Base-by-base conservation (phyloP, 1,140 invertebrate species). In the Drosophila pruinosa region DNA sequence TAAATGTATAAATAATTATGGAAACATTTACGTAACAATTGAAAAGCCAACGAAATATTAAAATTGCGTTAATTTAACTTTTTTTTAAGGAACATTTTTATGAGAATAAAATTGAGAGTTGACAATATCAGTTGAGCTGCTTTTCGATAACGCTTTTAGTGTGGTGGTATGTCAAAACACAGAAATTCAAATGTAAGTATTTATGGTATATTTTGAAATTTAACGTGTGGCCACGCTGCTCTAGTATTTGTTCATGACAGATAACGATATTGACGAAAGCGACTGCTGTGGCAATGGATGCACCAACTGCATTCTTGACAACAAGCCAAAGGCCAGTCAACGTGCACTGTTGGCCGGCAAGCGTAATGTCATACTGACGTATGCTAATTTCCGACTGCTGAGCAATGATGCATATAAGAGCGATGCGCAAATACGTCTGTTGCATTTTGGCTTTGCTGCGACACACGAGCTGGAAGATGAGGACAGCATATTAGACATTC, bases 241-340 rank as follows among this genome's bases (percentile, higher is more conserved):
- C 48, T 45, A 63, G 19, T 22, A 17, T 17, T 28, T 41, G 15
- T 21, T 17, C 10, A 50, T 61, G 15, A 2, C 22, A 5, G 38
- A 53, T 2, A 45, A 67, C 22, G 72, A 73, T 5, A 15, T 59
- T n/a, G 39, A 61, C 28, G 64, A 61, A 12, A 75, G 39, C 4
- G 90, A 91, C 15, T 91, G 90, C 43, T 91, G 90, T 17, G 90
- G 90, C 43, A 91, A 91, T 79, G 90, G 90, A 12, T 91, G 90
- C 63, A 72, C 77, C 10, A 91, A 91, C 53, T 91, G 90, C 69
- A 85, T 91, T n/a, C 54, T 91, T 15, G 73, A 91, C 64, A 70
- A 78, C 21, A 78, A 73, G 4, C 73, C 75, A 8, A 62, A 53
- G 31, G 64, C 72, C 0, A 89, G 68, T 14, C 28, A 53, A 6